Evolutionary conservation across 2,888 invertebrate genomes (phyloP).

Genomic region (Abrostola tripartita): DNA sequence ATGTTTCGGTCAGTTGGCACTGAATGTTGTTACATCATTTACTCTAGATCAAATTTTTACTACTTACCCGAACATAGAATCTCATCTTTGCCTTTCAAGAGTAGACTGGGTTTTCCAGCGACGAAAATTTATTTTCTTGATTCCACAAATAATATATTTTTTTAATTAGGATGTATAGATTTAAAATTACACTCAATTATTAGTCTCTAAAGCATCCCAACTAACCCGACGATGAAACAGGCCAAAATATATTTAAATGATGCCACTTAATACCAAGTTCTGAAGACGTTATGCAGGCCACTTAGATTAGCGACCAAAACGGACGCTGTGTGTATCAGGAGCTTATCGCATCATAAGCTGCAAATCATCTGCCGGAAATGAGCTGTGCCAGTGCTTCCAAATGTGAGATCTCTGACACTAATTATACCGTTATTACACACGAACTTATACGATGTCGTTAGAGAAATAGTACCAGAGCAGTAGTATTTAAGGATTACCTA

Average conservation of each 20-base stretch:
- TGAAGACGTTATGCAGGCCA: not conserved
- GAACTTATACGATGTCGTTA: conserved; percentile 15
- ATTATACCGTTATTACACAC: conserved; percentile 34
- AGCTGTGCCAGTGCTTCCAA: conserved; percentile 25
- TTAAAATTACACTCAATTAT: no score
- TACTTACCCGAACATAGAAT: no score
- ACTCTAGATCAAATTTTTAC: no score
- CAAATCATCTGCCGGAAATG: conserved; percentile 49
- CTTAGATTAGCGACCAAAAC: conserved; percentile 15
- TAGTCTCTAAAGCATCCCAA: not conserved
- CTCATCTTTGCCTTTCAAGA: no score
- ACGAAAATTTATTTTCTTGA: no score
- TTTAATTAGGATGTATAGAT: no score
- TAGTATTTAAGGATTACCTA: no score
- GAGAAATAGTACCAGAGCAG: no score
- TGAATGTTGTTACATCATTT: no score
- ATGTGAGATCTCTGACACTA: conserved; percentile 25
- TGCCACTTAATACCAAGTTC: conserved; percentile 5
- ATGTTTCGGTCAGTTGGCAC: no score
- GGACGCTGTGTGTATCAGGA: conserved; percentile 20
- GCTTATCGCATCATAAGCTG: conserved; percentile 35
- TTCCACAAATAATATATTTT: no score
- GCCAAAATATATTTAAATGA: not conserved
- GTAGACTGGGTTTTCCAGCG: no score
- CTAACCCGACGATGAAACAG: not conserved